phyloP scores from a whole-genome alignment of 1,140 invertebrate genomes.

The Mesaphorura yosii region DNA sequence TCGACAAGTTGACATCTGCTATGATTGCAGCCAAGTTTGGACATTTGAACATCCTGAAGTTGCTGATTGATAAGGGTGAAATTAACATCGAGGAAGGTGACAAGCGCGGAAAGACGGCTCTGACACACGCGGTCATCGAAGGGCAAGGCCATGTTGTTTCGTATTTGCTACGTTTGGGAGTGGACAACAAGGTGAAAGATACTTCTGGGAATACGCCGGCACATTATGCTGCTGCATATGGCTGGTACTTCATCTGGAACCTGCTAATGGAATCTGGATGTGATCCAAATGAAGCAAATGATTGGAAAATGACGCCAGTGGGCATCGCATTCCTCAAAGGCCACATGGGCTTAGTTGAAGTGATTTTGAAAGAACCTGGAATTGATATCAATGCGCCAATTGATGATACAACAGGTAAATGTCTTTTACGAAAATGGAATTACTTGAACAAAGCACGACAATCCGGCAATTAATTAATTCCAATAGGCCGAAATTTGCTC shows the following conservation, averaged over 20 bases:
- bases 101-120: conserved; percentile 40
- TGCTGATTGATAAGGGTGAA: conserved; percentile 24
- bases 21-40: conserved; percentile 29
- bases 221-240: conserved; percentile 47
- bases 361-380: conserved; percentile 36
- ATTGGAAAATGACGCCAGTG: conserved; percentile 43
- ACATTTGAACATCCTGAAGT: conserved; percentile 30
- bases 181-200: conserved; percentile 39
- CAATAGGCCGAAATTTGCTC: no score
- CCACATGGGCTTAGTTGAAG: conserved; percentile 40
- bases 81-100: conserved; percentile 34
- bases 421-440: neutral
- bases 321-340: conserved; percentile 42
- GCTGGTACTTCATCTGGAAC: conserved; percentile 43
- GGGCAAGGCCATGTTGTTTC: conserved; percentile 42
- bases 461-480: neutral
- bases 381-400: conserved; percentile 41
- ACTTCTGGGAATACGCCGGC: conserved; percentile 42
- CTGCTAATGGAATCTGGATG: conserved; percentile 42
- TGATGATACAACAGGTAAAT: conserved; percentile 25
- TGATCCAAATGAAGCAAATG: conserved; percentile 36
- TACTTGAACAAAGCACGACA: no score
- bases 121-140: conserved; percentile 44
- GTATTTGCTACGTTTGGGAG: conserved; percentile 40
- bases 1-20: conserved; percentile 23